Base-by-base conservation (phyloP, 2,888 invertebrate genomes). In the Apodemia mormo region DNA sequence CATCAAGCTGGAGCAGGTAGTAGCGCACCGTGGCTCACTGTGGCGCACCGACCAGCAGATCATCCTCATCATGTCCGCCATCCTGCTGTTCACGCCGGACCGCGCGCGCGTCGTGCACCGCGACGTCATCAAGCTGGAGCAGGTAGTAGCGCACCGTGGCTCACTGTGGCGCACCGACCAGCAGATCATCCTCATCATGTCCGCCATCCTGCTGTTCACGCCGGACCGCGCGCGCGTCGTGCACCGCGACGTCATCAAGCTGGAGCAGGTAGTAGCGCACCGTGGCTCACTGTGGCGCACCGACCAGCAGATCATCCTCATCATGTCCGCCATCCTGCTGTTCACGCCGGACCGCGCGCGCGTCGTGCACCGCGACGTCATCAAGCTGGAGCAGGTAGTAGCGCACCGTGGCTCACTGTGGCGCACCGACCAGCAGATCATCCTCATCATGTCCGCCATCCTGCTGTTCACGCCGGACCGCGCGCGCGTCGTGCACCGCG, bases 121-220 rank as follows among this genome's bases (percentile, higher is more conserved):
- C 30, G 97, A 97, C 84, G 97, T 97, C 67, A 96, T 98, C 73
- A 96, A 96, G 87, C 86, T 97, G 71, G 97, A 97, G 86, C 98
- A 97, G 95, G 97, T 75, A 12, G 2, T 2, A 1, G 49, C 49
- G 1, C 49, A 49, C 14, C 14, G 49, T 4, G 49, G 49, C 14
- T 2, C 49, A 49, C 49, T 49, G 5, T 14, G 49, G 49, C 49
- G 3, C 49, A 49, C 49, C 49, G 49, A 33, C 33, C 2, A 33
- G 33, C 33, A 33, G 33, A 33, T 33, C 33, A 33, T 33, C 33
- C 33, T 33, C 33, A 33, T 33, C 33, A 33, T 33, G 33, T 33
- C 33, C 33, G 33, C 33, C 33, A 33, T 33, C 33, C 33, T 33
- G 33, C 33, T 33, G 33, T 33, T 33, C 33, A 33, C 97, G 68